Percentiles rank a stretch among this genome's conserved stretches.
Evolutionary conservation across 2,888 invertebrate genomes (phyloP).

Genomic region (Standfussiana lucernea): DNA sequence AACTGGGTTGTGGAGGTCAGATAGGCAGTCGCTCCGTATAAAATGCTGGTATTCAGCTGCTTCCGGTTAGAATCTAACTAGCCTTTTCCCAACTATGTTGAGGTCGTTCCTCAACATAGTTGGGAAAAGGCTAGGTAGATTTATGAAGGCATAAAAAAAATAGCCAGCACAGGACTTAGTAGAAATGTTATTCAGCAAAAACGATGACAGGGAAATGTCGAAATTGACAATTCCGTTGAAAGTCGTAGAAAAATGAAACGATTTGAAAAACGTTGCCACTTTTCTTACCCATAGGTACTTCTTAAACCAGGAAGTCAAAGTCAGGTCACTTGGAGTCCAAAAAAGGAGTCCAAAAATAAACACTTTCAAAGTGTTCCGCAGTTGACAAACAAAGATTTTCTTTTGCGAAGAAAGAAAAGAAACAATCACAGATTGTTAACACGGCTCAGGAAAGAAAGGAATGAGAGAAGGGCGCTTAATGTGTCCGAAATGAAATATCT

Average conservation of each 20-base stretch:
- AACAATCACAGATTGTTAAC: conserved; percentile 70
- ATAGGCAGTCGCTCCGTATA: too few species aligned
- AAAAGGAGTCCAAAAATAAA: conserved; percentile 23
- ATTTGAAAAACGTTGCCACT: too few species aligned
- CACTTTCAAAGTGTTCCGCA: conserved; percentile 25
- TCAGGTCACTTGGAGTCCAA: conserved; percentile 11
- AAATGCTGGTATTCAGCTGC: too few species aligned
- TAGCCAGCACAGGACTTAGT: not conserved
- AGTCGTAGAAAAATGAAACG: too few species aligned
- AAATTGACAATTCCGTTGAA: not conserved
- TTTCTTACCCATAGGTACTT: too few species aligned
- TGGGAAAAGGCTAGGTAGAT: too few species aligned
- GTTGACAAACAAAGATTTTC: conserved; percentile 57
- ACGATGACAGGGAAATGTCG: not conserved
- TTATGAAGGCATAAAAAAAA: too few species aligned
- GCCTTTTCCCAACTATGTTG: too few species aligned
- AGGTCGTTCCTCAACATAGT: too few species aligned
- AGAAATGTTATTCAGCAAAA: not conserved
- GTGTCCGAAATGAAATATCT: conserved; percentile 82
- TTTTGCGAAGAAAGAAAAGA: conserved; percentile 57
- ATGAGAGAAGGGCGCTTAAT: conserved; percentile 69
- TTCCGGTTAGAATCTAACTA: too few species aligned
- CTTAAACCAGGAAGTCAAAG: conserved; percentile 10
- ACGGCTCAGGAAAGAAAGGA: conserved; percentile 46
- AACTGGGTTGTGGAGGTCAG: too few species aligned